These are phyloP conservation scores for Cygnus buccinator DNA, from an alignment of 2,113 vertebrate species.

Conservation along the genomic window DNA sequence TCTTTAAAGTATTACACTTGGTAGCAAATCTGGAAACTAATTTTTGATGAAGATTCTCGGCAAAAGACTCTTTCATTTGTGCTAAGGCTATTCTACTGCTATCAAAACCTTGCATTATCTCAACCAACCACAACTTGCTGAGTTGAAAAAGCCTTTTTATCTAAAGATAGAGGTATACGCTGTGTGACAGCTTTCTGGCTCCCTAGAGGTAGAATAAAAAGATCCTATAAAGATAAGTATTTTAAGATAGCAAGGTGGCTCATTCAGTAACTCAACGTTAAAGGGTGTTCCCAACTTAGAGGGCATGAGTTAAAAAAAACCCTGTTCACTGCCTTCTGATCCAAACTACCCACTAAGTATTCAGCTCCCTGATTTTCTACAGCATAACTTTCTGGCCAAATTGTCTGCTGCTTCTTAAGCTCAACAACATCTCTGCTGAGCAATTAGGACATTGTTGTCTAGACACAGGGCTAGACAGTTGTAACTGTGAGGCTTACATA, in stretches of 20 bases:
- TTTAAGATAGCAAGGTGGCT: not conserved
- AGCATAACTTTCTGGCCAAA: not conserved
- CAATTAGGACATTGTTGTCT: not conserved
- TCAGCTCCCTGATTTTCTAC: not conserved
- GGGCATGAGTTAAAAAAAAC: not conserved
- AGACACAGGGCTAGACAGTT: not conserved
- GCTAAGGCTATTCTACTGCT: not conserved
- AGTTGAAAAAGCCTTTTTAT: constrained; percentile 40
- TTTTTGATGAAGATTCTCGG: not conserved
- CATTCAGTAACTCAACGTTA: not conserved
- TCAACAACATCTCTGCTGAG: not conserved
- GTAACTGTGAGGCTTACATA: not conserved
- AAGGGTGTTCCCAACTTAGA: not conserved
- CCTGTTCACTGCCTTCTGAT: not conserved
- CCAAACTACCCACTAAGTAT: not conserved
- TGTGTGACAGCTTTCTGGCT: not conserved
- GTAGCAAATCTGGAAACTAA: not conserved
- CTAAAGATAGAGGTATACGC: constrained; percentile 36
- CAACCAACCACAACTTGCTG: constrained; percentile 18
- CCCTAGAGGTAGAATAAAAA: constrained; percentile 1
- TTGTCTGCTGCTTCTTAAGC: not conserved
- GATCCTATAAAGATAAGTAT: not conserved
- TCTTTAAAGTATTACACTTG: not conserved
- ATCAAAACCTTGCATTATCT: constrained; percentile 30
- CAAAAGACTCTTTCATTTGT: not conserved